These are phyloP conservation scores for Lepidothrix coronata DNA, from an alignment of 2,113 vertebrate genomes.

Conservation along the genomic window DNA sequence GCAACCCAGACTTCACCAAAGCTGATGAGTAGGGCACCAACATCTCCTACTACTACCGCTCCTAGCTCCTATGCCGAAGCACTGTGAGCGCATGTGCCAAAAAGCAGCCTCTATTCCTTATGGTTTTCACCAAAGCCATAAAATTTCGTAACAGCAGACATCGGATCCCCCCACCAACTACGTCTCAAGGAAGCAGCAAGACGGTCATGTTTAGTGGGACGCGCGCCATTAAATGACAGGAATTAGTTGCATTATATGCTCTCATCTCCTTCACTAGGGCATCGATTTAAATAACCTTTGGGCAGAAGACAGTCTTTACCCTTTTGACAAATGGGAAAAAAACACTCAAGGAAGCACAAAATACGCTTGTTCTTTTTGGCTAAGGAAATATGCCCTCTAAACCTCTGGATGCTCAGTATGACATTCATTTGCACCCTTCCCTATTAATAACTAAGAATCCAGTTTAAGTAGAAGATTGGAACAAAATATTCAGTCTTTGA, in stretches of 20 bases:
- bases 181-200: background rate
- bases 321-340: background rate
- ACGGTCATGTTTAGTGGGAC: fast-evolving
- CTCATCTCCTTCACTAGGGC: background rate
- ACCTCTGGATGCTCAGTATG: background rate
- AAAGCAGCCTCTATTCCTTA: background rate
- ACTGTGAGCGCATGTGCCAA: background rate
- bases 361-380: background rate
- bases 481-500: no score
- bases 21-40: background rate
- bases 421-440: background rate
- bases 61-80: background rate
- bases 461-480: background rate
- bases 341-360: background rate
- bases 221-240: background rate
- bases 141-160: background rate
- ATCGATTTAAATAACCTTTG: conserved; percentile 9
- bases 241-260: background rate
- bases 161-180: fast-evolving
- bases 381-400: background rate
- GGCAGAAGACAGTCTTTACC: background rate
- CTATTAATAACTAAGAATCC: background rate
- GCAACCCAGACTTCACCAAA: background rate
- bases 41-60: background rate
- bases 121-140: background rate